Conservation (phyloP, 2,797 vertebrate genomes). For the Paratrypauchen microcephalus region DNA sequence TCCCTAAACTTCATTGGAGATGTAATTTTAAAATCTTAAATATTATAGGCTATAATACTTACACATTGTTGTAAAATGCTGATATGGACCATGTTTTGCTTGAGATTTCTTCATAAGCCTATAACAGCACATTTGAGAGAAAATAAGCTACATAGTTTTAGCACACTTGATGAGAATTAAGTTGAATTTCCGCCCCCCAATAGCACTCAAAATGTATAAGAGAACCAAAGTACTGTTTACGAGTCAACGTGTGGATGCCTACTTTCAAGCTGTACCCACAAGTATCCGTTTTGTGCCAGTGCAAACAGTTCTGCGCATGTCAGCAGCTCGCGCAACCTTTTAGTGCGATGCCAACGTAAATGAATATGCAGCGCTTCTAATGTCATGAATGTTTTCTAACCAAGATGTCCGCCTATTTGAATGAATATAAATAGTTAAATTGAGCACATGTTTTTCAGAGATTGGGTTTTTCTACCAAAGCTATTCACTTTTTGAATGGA, state of each 20-base stretch:
- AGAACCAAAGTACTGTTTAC: conserved; percentile 70
- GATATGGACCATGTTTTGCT: conserved; percentile 1
- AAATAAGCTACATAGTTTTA: conserved; percentile 4
- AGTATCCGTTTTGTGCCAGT: conserved; percentile 37
- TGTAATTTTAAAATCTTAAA: background rate
- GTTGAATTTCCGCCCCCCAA: conserved; percentile 6
- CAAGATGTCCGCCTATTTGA: conserved; percentile 23
- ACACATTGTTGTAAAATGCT: conserved; percentile 1
- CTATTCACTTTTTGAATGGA: conserved; percentile 66
- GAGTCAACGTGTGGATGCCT: conserved; percentile 62
- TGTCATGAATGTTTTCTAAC: conserved; percentile 32
- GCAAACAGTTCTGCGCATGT: conserved; percentile 42
- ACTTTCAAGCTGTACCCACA: conserved; percentile 55
- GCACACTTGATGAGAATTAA: conserved; percentile 3
- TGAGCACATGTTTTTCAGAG: conserved; percentile 47
- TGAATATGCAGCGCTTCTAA: conserved; percentile 32
- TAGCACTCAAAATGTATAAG: conserved; percentile 35
- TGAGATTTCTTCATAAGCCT: background rate
- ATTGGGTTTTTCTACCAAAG: conserved; percentile 78
- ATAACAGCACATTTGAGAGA: conserved; percentile 5
- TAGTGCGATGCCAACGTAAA: conserved; percentile 36
- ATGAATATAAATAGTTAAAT: conserved; percentile 52
- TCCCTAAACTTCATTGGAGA: background rate
- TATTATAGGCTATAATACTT: background rate
- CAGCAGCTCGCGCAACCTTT: conserved; percentile 20